These are phyloP conservation scores for Aythya baeri DNA, from an alignment of 2,113 vertebrate species.

Conservation along the genomic window DNA sequence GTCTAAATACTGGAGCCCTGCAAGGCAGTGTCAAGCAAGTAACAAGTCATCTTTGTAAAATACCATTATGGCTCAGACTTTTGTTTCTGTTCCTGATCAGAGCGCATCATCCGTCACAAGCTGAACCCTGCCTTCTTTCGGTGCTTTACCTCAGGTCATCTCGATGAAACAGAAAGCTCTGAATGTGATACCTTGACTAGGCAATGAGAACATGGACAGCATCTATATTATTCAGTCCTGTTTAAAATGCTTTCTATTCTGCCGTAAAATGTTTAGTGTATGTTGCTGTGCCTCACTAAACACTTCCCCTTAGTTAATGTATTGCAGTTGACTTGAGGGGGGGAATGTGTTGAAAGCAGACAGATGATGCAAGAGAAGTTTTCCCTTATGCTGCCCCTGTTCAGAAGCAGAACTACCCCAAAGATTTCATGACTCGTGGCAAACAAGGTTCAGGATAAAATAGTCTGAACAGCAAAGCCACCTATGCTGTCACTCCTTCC, in stretches of 20 bases:
- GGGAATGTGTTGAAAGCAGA: not conserved
- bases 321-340: not conserved
- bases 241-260: not conserved
- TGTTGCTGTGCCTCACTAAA: not conserved
- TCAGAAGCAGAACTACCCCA: not conserved
- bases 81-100: not conserved
- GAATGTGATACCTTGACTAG: not conserved
- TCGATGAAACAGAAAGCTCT: not conserved
- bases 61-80: not conserved
- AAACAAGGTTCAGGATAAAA: not conserved
- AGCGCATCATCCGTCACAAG: not conserved
- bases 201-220: not conserved
- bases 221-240: not conserved
- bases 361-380: not conserved
- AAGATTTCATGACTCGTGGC: not conserved
- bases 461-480: accelerated
- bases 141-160: not conserved
- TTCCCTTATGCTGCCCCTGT: not conserved
- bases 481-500: not conserved
- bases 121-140: not conserved
- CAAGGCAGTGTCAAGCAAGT: not conserved
- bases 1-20: not conserved
- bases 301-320: not conserved
- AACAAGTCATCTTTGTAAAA: not conserved
- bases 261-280: not conserved